These are phyloP conservation scores for Elysia crispata DNA, from an alignment of 2,888 invertebrate species.

Conservation along the genomic window DNA sequence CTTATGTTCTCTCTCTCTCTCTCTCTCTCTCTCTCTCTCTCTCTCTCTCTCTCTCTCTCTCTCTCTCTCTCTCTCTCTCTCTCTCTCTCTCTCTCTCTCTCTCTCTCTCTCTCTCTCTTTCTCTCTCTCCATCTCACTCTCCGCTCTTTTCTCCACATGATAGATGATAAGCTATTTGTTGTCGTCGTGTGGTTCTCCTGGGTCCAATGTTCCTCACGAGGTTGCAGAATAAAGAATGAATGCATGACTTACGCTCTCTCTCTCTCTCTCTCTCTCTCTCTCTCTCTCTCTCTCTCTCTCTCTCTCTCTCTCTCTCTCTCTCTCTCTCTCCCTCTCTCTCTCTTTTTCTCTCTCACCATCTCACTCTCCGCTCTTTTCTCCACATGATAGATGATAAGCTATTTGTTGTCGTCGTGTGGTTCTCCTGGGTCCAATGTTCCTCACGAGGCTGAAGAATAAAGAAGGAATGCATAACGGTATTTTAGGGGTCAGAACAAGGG, in stretches of 20 bases:
- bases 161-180: not conserved
- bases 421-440: not conserved
- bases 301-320: constrained; percentile 12
- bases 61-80: constrained; percentile 12
- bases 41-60: constrained; percentile 17
- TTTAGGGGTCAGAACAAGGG: too few relatives aligned
- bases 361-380: not conserved
- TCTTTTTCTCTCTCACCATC: not conserved
- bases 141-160: not conserved
- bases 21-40: too few relatives aligned
- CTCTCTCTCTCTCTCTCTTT: not conserved
- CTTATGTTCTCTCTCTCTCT: constrained; percentile 30
- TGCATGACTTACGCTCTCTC: too few relatives aligned
- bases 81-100: constrained; percentile 20
- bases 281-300: constrained; percentile 21
- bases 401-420: not conserved
- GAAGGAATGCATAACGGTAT: too few relatives aligned
- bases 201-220: too few relatives aligned
- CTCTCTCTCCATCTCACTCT: not conserved
- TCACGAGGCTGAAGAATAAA: too few relatives aligned
- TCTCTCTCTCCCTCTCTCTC: not conserved
- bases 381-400: not conserved
- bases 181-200: not conserved
- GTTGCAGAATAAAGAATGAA: too few relatives aligned
- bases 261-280: constrained; percentile 18